Conservation (phyloP, 2,797 vertebrate genomes). For the Lateolabrax maculatus region DNA sequence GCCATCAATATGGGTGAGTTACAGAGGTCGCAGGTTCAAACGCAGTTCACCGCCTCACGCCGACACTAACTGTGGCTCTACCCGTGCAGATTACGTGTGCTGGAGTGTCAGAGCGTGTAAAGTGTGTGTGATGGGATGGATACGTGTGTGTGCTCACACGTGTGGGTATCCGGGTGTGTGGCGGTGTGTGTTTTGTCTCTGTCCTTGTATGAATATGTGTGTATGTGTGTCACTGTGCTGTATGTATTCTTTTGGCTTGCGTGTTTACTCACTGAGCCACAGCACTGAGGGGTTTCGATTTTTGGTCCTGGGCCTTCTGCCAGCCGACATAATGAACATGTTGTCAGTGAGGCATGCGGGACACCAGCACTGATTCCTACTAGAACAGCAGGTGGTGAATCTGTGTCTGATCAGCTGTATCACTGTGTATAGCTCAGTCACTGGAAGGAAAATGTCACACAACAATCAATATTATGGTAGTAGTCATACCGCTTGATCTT, state of each 20-base stretch:
- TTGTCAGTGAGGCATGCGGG: slow-evolving; percentile 45
- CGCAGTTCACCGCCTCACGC: slow-evolving; percentile 79
- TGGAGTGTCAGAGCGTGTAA: slow-evolving; percentile 43
- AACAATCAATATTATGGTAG: slow-evolving; percentile 27
- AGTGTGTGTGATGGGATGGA: slow-evolving; percentile 16
- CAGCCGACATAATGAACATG: slow-evolving; percentile 65
- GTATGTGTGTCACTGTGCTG: slow-evolving; percentile 30
- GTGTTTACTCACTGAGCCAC: slow-evolving; percentile 41
- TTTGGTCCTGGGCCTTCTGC: slow-evolving; percentile 54
- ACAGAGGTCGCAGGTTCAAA: slow-evolving; percentile 87
- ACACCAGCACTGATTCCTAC: slow-evolving; percentile 41
- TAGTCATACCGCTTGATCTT: slow-evolving; percentile 1
- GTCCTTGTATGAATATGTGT: slow-evolving; percentile 17
- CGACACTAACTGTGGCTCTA: slow-evolving; percentile 52
- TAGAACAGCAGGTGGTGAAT: slow-evolving; percentile 52
- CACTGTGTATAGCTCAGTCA: slow-evolving; percentile 6
- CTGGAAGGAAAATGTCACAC: slow-evolving; percentile 46
- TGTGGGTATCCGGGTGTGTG: background rate
- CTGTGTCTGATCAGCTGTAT: slow-evolving; percentile 46
- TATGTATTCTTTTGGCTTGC: slow-evolving; percentile 26
- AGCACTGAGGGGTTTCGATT: slow-evolving; percentile 63
- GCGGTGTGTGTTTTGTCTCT: slow-evolving; percentile 1
- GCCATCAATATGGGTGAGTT: slow-evolving; percentile 87
- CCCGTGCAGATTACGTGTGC: slow-evolving; percentile 21
- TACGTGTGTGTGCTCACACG: slow-evolving; percentile 16